These are phyloP conservation scores for Stomatorhinus ivindoensis DNA, from an alignment of 2,113 vertebrate species.

Conservation along the genomic window DNA sequence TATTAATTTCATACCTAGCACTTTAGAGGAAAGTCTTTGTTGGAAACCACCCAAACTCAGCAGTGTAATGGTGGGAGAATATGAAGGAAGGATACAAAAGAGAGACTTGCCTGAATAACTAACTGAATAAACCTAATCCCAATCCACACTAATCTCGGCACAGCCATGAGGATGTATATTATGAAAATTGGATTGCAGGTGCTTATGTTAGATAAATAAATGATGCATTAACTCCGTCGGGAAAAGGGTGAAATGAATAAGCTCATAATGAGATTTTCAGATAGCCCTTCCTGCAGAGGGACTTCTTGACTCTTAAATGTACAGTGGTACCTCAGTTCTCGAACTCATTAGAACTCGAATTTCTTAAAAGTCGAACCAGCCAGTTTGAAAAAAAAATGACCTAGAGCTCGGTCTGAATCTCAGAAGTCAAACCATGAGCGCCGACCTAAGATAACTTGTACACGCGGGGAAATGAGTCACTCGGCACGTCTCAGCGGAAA, in stretches of 20 bases:
- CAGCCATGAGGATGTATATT: not conserved
- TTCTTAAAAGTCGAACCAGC: too few relatives aligned
- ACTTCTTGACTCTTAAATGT: conserved; percentile 19
- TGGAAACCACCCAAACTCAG: not conserved
- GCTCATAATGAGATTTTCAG: conserved; percentile 52
- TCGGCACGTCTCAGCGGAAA: too few relatives aligned
- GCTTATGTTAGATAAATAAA: conserved; percentile 43
- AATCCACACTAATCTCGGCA: not conserved
- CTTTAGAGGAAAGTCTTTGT: not conserved
- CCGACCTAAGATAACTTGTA: too few relatives aligned
- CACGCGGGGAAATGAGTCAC: too few relatives aligned
- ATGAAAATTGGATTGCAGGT: conserved; percentile 44
- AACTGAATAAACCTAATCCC: not conserved
- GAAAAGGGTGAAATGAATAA: conserved; percentile 37
- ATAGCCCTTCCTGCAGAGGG: conserved; percentile 16
- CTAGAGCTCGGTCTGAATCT: too few relatives aligned
- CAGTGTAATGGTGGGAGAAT: not conserved
- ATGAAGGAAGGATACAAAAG: not conserved
- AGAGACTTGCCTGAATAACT: not conserved
- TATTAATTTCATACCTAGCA: not conserved
- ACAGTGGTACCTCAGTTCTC: too few relatives aligned
- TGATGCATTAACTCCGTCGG: conserved; percentile 40
- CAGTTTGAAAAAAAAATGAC: too few relatives aligned
- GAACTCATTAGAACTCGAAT: too few relatives aligned
- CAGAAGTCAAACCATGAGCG: too few relatives aligned